Evolutionary conservation across 1,140 invertebrate species (phyloP).

Genomic region (Matsumurasca onukii): DNA sequence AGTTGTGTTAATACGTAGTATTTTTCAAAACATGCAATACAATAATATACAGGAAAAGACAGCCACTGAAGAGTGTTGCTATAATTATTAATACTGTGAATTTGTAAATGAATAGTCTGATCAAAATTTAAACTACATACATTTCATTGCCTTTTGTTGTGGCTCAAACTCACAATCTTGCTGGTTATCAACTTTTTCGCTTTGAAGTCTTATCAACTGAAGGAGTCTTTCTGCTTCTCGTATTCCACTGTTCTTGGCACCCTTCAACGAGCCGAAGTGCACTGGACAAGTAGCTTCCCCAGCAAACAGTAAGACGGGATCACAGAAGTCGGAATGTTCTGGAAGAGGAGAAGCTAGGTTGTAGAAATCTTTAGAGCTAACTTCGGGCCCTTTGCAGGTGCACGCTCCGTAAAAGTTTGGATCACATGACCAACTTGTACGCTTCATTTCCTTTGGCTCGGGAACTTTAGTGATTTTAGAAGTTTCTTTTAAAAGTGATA

Average conservation of each 20-base stretch:
- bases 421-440: constrained; percentile 70
- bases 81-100: background rate
- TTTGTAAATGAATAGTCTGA: background rate
- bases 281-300: constrained; percentile 83
- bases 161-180: background rate
- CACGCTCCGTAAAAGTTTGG: constrained; percentile 69
- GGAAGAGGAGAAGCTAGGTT: constrained; percentile 65
- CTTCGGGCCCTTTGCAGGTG: constrained; percentile 66
- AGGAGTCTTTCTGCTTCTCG: constrained; percentile 76
- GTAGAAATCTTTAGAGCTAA: constrained; percentile 52
- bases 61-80: background rate
- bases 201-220: constrained; percentile 30
- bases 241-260: constrained; percentile 76
- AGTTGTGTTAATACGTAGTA: background rate
- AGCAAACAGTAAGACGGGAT: constrained; percentile 73
- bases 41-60: background rate
- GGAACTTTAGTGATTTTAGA: constrained; percentile 45
- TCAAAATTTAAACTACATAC: background rate
- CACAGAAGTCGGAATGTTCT: constrained; percentile 54
- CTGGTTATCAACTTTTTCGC: background rate
- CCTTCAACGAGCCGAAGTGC: constrained; percentile 76
- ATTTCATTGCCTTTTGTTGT: background rate
- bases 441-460: constrained; percentile 62
- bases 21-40: background rate
- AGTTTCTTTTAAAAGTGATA: constrained; percentile 21